Conservation (phyloP, 2,113 vertebrate genomes). For the Peucedramus taeniatus region DNA sequence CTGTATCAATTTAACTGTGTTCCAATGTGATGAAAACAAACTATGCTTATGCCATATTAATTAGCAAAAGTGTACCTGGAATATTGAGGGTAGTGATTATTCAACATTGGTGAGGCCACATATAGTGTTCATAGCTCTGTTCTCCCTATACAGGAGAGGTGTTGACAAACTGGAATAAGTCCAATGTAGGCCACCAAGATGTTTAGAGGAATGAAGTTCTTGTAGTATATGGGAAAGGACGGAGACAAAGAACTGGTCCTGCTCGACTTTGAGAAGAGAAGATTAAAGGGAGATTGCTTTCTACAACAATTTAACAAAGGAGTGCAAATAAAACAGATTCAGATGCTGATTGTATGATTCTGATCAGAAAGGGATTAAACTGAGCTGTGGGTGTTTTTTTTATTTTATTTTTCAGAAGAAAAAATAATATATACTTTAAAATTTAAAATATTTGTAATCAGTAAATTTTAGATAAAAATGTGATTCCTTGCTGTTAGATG, state of each 20-base stretch:
- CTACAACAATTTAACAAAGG: background rate
- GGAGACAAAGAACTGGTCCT: background rate
- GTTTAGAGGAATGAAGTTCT: background rate
- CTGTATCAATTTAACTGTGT: background rate
- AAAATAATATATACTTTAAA: background rate
- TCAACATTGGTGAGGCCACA: background rate
- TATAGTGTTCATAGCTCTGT: background rate
- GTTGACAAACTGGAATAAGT: background rate
- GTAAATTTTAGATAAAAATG: background rate
- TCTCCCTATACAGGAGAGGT: background rate
- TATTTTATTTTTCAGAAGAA: background rate
- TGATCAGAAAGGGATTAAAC: background rate
- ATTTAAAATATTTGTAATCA: background rate
- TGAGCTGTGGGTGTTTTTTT: background rate
- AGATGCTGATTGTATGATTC: background rate
- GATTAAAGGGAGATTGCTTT: background rate
- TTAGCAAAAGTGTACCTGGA: background rate
- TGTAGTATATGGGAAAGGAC: background rate
- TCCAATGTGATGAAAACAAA: background rate
- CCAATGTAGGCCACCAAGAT: background rate
- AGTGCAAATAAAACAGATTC: background rate
- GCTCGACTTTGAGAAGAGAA: background rate
- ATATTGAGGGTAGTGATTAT: background rate
- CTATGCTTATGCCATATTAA: background rate
- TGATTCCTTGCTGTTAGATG: background rate